Evolutionary conservation across 2,113 vertebrate species (phyloP).

Genomic region (Saccopteryx leptura): DNA sequence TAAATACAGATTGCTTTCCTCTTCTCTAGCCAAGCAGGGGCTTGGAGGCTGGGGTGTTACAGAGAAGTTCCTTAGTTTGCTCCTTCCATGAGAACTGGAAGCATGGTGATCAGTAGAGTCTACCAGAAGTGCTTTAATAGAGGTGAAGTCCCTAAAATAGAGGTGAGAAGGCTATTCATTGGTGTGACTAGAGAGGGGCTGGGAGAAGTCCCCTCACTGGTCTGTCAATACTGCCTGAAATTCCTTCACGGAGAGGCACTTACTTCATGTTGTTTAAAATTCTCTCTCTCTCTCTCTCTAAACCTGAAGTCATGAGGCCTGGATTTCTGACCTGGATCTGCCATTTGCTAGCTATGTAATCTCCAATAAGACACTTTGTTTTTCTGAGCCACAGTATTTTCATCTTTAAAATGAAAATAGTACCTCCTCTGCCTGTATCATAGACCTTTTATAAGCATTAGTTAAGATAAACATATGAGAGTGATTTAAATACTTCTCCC

Average conservation of each 20-base stretch:
- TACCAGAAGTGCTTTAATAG: constrained; percentile 39
- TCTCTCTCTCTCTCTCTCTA: too few relatives aligned
- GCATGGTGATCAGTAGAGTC: neutral
- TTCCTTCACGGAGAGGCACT: neutral
- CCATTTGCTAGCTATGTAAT: constrained; percentile 41
- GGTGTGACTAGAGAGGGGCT: neutral
- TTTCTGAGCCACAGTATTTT: constrained; percentile 42
- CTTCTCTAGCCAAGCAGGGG: neutral
- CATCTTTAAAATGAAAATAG: constrained; percentile 40
- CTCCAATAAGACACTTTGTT: neutral
- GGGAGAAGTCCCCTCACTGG: neutral
- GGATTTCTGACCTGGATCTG: constrained; percentile 54
- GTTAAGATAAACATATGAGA: neutral
- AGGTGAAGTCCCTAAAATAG: neutral
- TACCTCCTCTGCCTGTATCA: neutral
- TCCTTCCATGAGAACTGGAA: neutral
- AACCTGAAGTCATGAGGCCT: constrained; percentile 6
- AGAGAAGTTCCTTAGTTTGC: constrained; percentile 7
- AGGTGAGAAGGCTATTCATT: constrained; percentile 4
- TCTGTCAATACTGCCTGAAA: constrained; percentile 1
- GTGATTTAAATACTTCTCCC: neutral
- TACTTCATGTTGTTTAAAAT: neutral
- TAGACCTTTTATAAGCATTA: constrained; percentile 54
- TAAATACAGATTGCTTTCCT: neutral
- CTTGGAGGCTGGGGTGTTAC: neutral